Percentiles rank a stretch among this genome's conserved stretches.
Conservation (phyloP, 2,888 invertebrate species). For the Steromphala cineraria region DNA sequence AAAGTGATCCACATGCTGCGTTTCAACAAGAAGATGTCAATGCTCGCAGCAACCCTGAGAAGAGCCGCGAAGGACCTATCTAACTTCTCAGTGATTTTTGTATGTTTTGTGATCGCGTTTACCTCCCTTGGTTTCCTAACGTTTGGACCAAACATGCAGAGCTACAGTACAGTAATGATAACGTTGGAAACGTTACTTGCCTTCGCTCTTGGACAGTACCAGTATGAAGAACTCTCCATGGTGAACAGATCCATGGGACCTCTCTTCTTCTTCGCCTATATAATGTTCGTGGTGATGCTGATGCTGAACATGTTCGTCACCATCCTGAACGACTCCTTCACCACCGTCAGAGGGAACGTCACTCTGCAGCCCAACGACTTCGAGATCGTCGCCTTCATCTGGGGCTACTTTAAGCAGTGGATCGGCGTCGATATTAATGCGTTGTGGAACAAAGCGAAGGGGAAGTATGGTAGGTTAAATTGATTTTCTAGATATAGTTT, state of each 20-base stretch:
- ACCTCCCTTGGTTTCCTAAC: slow-evolving; percentile 61
- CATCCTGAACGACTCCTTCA: slow-evolving; percentile 72
- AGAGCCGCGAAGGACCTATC: slow-evolving; percentile 70
- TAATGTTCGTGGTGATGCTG: slow-evolving; percentile 67
- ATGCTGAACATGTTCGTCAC: slow-evolving; percentile 73
- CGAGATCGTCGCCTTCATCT: slow-evolving; percentile 71
- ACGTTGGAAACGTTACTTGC: slow-evolving; percentile 54
- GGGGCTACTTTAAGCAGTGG: slow-evolving; percentile 57
- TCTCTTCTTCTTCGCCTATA: slow-evolving; percentile 66
- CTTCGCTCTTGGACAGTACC: slow-evolving; percentile 49
- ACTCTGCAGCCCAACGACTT: slow-evolving; percentile 68
- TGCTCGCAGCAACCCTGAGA: slow-evolving; percentile 72
- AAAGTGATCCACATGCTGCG: slow-evolving; percentile 75
- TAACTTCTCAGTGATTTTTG: slow-evolving; percentile 73
- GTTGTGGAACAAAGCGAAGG: slow-evolving; percentile 39
- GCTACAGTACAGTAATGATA: slow-evolving; percentile 47
- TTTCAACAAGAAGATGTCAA: slow-evolving; percentile 75
- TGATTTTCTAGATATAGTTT: no score
- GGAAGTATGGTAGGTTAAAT: slow-evolving; percentile 34
- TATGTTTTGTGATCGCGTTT: slow-evolving; percentile 66
- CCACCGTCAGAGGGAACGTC: slow-evolving; percentile 63
- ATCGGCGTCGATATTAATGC: slow-evolving; percentile 50
- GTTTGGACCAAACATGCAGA: slow-evolving; percentile 48
- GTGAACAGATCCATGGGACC: slow-evolving; percentile 60
- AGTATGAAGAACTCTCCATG: slow-evolving; percentile 37